These are phyloP conservation scores for Pseudomyrmex gracilis DNA, from an alignment of 1,140 invertebrate species.

Conservation along the genomic window DNA sequence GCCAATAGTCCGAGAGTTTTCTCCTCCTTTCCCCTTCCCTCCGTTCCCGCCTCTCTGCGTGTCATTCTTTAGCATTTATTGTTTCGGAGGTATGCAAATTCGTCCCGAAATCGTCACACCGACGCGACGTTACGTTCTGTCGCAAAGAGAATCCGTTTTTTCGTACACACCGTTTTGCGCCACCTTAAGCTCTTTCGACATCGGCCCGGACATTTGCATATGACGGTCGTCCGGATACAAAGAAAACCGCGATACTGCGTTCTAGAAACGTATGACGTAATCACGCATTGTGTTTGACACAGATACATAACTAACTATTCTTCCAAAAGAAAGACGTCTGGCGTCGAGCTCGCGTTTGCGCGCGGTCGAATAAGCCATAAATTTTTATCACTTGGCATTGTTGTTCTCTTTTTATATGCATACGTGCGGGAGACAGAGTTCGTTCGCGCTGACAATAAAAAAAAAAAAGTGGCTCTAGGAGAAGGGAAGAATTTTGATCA, in stretches of 20 bases:
- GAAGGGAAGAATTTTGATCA: neutral
- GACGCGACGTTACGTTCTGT: neutral
- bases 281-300: neutral
- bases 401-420: neutral
- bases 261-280: neutral
- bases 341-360: neutral
- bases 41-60: slow-evolving; percentile 47
- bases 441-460: neutral
- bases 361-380: neutral
- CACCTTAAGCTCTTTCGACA: slow-evolving; percentile 16
- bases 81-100: slow-evolving; percentile 66
- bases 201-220: slow-evolving; percentile 7
- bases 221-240: neutral
- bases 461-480: neutral
- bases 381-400: neutral
- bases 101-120: slow-evolving; percentile 18
- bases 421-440: too few species aligned
- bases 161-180: neutral
- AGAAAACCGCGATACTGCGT: neutral
- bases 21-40: too few species aligned
- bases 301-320: slow-evolving; percentile 9
- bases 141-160: neutral
- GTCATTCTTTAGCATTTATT: slow-evolving; percentile 66
- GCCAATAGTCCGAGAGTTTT: slow-evolving; percentile 57
- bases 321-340: neutral